Evolutionary conservation across 2,797 vertebrate genomes (phyloP).

Genomic region (Choloepus didactylus): DNA sequence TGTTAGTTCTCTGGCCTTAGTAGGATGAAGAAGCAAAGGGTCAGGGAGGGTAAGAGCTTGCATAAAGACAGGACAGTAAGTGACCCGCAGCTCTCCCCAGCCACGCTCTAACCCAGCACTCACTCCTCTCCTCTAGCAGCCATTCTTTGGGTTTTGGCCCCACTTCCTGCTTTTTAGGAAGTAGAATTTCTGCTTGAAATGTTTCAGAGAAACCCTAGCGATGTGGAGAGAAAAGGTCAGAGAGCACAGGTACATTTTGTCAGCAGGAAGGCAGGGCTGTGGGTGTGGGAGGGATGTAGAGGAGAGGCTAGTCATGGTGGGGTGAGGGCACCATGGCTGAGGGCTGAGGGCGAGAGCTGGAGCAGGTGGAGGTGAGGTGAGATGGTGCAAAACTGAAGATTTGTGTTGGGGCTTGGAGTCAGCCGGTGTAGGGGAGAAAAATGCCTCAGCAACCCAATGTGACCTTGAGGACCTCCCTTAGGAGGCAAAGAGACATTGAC

Average conservation of each 20-base stretch:
- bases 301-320: fast-evolving
- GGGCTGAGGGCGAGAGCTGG: fast-evolving
- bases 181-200: not conserved
- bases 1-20: not conserved
- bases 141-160: not conserved
- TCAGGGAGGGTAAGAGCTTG: not conserved
- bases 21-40: not conserved
- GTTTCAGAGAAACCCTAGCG: not conserved
- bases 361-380: not conserved
- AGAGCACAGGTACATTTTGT: fast-evolving
- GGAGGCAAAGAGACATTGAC: not conserved
- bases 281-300: fast-evolving
- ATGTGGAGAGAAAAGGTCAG: not conserved
- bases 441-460: fast-evolving
- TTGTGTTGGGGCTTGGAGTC: too few species aligned
- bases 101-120: fast-evolving
- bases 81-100: fast-evolving
- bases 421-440: not conserved
- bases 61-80: too few species aligned
- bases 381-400: not conserved
- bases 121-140: fast-evolving
- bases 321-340: not conserved
- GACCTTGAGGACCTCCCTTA: not conserved
- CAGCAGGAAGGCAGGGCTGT: not conserved
- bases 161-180: not conserved